Conservation (phyloP, 1,140 invertebrate genomes). For the Branchinecta lynchi region DNA sequence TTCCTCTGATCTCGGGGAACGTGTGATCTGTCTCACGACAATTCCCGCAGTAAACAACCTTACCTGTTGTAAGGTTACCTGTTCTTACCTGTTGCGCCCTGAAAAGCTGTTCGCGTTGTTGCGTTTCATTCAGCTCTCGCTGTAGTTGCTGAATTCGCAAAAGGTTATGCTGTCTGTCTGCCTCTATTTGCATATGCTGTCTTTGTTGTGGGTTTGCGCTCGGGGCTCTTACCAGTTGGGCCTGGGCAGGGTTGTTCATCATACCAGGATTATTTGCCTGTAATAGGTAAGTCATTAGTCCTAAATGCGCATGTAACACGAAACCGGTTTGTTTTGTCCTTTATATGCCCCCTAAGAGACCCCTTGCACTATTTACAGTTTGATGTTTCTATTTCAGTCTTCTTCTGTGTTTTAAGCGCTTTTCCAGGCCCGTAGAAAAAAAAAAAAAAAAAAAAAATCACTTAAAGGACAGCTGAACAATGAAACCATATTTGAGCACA, state of each 20-base stretch:
- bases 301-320: not conserved
- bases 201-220: conserved; percentile 11
- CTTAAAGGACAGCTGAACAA: no score
- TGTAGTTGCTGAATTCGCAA: conserved; percentile 47
- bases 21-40: no score
- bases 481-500: no score
- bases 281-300: not conserved
- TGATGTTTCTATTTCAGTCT: no score
- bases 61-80: no score
- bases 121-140: conserved; percentile 53
- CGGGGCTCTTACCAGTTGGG: conserved; percentile 15
- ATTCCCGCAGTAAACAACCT: no score
- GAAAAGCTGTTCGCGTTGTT: conserved; percentile 58
- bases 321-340: not conserved
- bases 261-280: conserved; percentile 15
- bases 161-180: conserved; percentile 49
- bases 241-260: conserved; percentile 13
- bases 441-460: no score
- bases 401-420: no score
- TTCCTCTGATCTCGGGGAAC: no score
- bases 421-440: no score
- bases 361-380: no score
- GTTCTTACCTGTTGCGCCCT: conserved; percentile 38
- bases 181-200: conserved; percentile 33
- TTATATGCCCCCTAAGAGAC: no score